Percentiles rank a stretch among this genome's conserved stretches.
phyloP scores from a whole-genome alignment of 2,888 invertebrate genomes.

The Heliconius ethilla region DNA sequence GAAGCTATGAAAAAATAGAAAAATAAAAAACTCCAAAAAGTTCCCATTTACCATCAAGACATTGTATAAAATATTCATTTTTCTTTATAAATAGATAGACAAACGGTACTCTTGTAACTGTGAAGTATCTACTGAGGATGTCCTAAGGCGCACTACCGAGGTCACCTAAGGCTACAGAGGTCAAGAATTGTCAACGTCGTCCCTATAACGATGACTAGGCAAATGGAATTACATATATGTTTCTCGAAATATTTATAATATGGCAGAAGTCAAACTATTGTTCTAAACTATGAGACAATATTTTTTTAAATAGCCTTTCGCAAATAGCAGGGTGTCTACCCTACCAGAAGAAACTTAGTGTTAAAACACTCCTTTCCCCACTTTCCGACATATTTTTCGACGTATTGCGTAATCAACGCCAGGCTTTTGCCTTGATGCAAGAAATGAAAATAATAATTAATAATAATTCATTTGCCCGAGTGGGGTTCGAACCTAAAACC shows the following conservation, averaged over 20 bases:
- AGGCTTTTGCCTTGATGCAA: not conserved
- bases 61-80: not conserved
- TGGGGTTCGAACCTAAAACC: too few species aligned
- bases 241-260: not conserved
- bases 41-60: not conserved
- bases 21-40: too few species aligned
- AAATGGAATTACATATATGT: not conserved
- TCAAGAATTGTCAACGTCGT: slow-evolving; percentile 13
- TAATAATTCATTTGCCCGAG: too few species aligned
- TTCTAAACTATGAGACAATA: too few species aligned
- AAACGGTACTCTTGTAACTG: not conserved
- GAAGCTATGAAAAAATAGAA: too few species aligned
- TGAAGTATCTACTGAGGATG: not conserved
- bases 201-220: not conserved
- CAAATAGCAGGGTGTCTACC: not conserved
- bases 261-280: too few species aligned
- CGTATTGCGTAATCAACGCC: too few species aligned
- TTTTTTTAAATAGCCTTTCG: not conserved
- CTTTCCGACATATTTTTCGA: not conserved
- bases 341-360: not conserved
- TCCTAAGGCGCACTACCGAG: slow-evolving; percentile 1
- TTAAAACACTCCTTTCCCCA: not conserved
- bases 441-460: too few species aligned
- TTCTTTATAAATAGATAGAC: slow-evolving; percentile 5
- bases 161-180: slow-evolving; percentile 4